Percentiles rank a stretch among this genome's conserved stretches.
Evolutionary conservation across 2,888 invertebrate species (phyloP).

Genomic region (Leptinotarsa juncta): DNA sequence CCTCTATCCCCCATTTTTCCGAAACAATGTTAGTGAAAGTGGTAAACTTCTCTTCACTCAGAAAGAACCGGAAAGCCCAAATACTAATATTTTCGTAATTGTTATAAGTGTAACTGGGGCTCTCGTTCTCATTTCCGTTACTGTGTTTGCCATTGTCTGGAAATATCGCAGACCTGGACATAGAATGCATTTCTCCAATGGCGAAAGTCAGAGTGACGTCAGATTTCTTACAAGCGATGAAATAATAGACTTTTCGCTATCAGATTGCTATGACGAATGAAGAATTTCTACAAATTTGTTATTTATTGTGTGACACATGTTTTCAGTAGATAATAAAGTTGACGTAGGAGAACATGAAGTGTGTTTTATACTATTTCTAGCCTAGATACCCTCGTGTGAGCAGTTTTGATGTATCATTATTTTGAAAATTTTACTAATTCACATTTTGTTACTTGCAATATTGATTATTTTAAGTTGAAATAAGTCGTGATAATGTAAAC

Average conservation of each 20-base stretch:
- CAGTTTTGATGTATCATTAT: too few species aligned
- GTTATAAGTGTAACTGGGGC: constrained; percentile 25
- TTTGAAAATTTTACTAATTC: too few species aligned
- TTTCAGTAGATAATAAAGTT: constrained; percentile 1
- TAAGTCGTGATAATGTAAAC: too few species aligned
- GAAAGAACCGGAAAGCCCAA: constrained; percentile 1
- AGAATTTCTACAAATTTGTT: constrained; percentile 3
- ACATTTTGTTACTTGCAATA: too few species aligned
- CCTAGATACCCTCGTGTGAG: too few species aligned
- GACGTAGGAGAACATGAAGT: not conserved
- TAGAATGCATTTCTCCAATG: constrained; percentile 46
- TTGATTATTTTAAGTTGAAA: too few species aligned
- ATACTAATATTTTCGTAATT: constrained; percentile 30
- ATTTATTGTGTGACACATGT: constrained; percentile 17
- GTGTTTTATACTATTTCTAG: not conserved
- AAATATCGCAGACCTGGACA: constrained; percentile 34
- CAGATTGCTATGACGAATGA: constrained; percentile 29
- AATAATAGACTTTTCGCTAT: constrained; percentile 67
- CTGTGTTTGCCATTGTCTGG: constrained; percentile 31
- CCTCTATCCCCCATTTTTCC: not conserved
- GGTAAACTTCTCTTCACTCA: constrained; percentile 36
- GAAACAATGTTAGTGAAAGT: constrained; percentile 37
- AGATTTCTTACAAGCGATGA: constrained; percentile 70
- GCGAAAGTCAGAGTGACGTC: constrained; percentile 68
- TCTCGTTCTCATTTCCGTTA: constrained; percentile 27